Base-by-base conservation (phyloP, 2,797 vertebrate species). In the Peromyscus attwateri region DNA sequence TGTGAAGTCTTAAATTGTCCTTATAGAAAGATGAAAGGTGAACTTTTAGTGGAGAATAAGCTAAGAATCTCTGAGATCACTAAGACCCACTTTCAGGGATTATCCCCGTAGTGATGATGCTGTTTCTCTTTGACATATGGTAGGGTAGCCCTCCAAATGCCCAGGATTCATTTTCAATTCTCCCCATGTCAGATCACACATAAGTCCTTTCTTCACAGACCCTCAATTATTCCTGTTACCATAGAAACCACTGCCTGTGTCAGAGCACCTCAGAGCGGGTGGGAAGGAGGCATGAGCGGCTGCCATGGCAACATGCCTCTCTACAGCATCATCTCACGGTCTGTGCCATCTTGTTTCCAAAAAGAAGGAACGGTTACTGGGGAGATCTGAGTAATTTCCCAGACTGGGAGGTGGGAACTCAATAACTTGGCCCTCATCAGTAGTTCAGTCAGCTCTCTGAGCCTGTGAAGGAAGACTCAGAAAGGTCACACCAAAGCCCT, bases 241-340 rank as follows among this genome's bases (percentile, higher is more conserved):
- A 97, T 96, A 49, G 98, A 97, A 97, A 98, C 97, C 6, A 6
- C 87, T 94, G 96, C 91, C 94, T 97, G 90, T 97, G 97, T 97
- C 95, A 93, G 87, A 97, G 93, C 80, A 89, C 95, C 83, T 94
- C 16, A 1, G 94, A 96, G 95, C 75, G 95, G 95, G 95, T 89
- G 75, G 87, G 75, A 93, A 95, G 84, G 89, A 96, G 68, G 84
- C 91, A 91, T 6, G 97, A 93, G 95, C 95, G 29, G 90, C 70
- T 97, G 77, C 96, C 97, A 98, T 98, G 57, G 98, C 96, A 97
- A 98, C 96, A 34, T 3, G 0, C 76, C 12, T 92, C 94, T 82
- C 94, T 46, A 34, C 80, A 76, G 95, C 77, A 88, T 93, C 89
- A 66, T 92, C 95, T 96, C 87, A 71, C 7, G 0, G 89, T 66